Conservation (phyloP, 2,113 vertebrate species). For the Sterna hirundo region DNA sequence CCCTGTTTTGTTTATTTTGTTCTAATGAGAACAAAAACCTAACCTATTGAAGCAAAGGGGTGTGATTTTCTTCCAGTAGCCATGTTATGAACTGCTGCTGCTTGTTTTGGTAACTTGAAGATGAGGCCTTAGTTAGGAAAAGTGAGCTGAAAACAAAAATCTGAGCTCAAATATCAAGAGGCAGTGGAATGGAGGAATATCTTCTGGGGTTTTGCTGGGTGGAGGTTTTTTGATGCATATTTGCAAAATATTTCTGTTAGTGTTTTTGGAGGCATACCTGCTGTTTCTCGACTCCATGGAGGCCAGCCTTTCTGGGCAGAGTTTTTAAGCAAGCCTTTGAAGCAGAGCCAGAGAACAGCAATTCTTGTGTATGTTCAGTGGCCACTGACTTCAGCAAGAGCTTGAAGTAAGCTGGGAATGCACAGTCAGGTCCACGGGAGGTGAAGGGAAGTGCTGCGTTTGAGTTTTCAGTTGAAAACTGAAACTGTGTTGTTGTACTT, state of each 20-base stretch:
- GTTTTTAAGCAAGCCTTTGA: not conserved
- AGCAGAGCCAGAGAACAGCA: not conserved
- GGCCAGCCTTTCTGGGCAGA: not conserved
- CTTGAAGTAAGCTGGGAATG: not conserved
- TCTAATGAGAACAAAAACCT: not conserved
- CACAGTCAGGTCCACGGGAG: not conserved
- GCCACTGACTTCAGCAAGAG: not conserved
- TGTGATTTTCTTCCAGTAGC: not conserved
- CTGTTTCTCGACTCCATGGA: fast-evolving
- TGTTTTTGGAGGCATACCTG: not conserved
- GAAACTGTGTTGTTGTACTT: not conserved
- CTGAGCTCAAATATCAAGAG: not conserved
- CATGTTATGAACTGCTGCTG: not conserved
- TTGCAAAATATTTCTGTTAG: not conserved
- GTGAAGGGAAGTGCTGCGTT: not conserved
- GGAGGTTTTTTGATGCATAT: not conserved
- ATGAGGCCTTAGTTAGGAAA: not conserved
- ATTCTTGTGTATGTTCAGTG: not conserved
- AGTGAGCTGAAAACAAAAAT: not conserved
- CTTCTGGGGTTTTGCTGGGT: not conserved
- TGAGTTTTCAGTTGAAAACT: not conserved
- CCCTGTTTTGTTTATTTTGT: not conserved
- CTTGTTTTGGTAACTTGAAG: not conserved
- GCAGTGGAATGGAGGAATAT: not conserved
- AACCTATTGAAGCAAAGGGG: not conserved